These are phyloP conservation scores for Apotomis turbidana DNA, from an alignment of 2,888 invertebrate genomes.

Conservation along the genomic window DNA sequence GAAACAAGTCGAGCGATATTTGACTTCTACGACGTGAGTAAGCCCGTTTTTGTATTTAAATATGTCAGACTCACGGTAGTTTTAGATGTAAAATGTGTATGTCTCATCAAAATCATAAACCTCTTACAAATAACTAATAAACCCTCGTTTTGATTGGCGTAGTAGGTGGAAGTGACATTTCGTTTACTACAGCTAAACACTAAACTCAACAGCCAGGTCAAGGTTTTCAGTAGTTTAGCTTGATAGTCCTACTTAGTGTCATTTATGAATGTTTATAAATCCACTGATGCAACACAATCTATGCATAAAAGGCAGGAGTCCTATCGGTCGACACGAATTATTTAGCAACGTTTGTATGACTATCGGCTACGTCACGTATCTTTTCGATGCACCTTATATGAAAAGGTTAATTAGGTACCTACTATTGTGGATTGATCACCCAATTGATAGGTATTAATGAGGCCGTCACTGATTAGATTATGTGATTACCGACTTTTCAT, in stretches of 20 bases:
- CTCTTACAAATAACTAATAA: too few relatives aligned
- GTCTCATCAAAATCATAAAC: too few relatives aligned
- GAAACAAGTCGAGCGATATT: too few relatives aligned
- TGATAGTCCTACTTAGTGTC: neutral
- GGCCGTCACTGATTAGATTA: neutral
- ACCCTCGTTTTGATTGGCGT: too few relatives aligned
- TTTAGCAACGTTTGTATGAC: slow-evolving; percentile 16
- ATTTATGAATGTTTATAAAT: neutral
- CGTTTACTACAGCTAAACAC: too few relatives aligned
- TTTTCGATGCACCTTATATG: slow-evolving; percentile 5
- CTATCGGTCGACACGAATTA: slow-evolving; percentile 21
- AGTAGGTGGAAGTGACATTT: too few relatives aligned
- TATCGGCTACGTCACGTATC: slow-evolving; percentile 16
- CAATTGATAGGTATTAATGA: neutral
- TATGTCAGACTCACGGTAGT: too few relatives aligned
- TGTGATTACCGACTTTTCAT: neutral
- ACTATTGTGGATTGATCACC: slow-evolving; percentile 15
- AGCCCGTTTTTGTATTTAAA: too few relatives aligned
- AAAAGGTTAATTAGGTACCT: slow-evolving; percentile 33
- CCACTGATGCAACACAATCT: slow-evolving; percentile 5
- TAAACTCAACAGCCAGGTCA: neutral
- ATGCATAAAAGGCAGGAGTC: slow-evolving; percentile 5
- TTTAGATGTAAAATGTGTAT: too few relatives aligned
- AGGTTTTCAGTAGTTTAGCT: neutral
- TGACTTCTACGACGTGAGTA: too few relatives aligned